Evolutionary conservation across 1,140 invertebrate species (phyloP), one percentile per base, ranked within the genome.

Genomic region (Doryteuthis pealeii): DNA sequence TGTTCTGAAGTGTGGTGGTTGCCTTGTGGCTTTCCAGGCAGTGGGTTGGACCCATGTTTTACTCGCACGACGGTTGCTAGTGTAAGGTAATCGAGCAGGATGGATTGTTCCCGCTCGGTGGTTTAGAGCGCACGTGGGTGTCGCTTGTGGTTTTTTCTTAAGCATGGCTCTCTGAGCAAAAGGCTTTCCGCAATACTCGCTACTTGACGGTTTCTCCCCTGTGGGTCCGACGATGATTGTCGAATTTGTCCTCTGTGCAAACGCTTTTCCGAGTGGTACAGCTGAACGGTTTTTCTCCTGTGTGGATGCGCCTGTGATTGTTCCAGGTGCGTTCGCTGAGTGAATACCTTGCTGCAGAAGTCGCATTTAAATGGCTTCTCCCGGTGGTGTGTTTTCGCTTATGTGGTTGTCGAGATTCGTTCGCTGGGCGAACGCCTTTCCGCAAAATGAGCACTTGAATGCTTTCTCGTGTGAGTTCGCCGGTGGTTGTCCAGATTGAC

Each of bases 251-350:
- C 74, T 72, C 70, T 78, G 78, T 10, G 85, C 81, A 49, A 87
- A 87, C 1, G 82, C 79, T 67, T 84, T 81, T 78, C 49, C 76
- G 99, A 91, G 89, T 98, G 97, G 80, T 95, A 88, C 96, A 98
- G 80, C 94, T 92, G 84, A 96, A 97, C 0, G 95, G 94, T 82
- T 94, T 89, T 84, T 95, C 84, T 6, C 85, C 87, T 14, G 66
- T 68, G 66, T 68, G 66, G n/a, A 26, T 68, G 18, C 66, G 28
- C 22, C 30, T 22, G 10, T 68, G 66, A 22, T 33, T 32, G 4
- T 32, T 31, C 28, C 10, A 68, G 30, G 31, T 33, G 26, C 10
- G 30, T 68, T 8, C 12, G 10, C 18, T 68, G 66, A 0, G 66
- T 12, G 32, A 68, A 68, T 31, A 26, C 32, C 30, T 68, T 68